Evolutionary conservation across 2,113 vertebrate species (phyloP), one percentile per base, ranked within the genome.

Genomic region (Festucalex cinctus): DNA sequence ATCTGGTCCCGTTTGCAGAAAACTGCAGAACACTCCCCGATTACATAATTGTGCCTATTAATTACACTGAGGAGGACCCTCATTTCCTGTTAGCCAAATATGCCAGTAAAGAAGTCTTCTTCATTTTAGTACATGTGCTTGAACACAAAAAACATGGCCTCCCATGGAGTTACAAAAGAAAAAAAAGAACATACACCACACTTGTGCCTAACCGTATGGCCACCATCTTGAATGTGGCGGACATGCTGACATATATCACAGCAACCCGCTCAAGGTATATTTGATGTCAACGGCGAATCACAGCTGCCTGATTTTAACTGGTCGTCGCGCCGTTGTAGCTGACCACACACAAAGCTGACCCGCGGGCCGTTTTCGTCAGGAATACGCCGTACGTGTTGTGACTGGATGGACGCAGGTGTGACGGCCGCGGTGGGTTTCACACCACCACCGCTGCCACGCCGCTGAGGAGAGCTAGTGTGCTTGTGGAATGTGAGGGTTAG

Each of bases 11-110:
- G 48, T 83, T 90, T 85, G 80, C 69, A 68, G 74, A 73, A 65
- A 49, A 71, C 63, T 80, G 84, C 81, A 85, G 83, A 88, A 82
- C 84, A 73, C 79, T 88, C 68, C 76, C 88, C 84, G 78, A 82
- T 88, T 80, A 87, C 80, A 89, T 90, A 89, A 92, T 90, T 90
- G 80, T 75, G 41, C 73, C 81, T 85, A 88, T 92, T 89, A 90
- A 91, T 90, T 91, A 86, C 79, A 71, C 6, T 17, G 59, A 66
- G 67, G 70, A 66, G 72, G 75, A 79, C 68, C 75, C 74, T 83
- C 73, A 73, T 84, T 86, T 88, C 85, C 82, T 85, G 72, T 63
- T 44, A 54, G 81, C 77, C 76, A 76, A 51, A 80, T 82, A 88
- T 81, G 61, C 64, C 63, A 63, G 79, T 82, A 83, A 83, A 79